Base-by-base conservation (phyloP, 1,140 invertebrate genomes). In the Colletes latitarsis region DNA sequence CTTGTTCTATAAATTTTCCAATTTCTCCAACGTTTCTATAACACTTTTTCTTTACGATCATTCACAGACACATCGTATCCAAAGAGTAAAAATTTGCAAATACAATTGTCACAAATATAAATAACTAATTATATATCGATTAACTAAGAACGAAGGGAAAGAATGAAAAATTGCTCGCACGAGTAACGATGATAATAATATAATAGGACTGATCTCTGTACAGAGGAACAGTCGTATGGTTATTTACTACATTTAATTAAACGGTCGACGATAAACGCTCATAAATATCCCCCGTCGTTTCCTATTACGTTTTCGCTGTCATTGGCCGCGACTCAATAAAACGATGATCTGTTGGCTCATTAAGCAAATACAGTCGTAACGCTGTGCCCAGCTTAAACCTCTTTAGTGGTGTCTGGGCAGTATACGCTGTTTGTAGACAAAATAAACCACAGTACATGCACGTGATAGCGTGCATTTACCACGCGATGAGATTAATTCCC, bases 281-380 rank as follows among this genome's bases (percentile, higher is more conserved):
- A 10, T 21, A 49, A 62, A 68, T 49, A 63, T 14, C 6, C 3
- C 43, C 19, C 53, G 63, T 69, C 64, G 43, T 85, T 84, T 76
- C 52, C 66, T 73, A 67, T 57, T 41, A 49, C 30, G 1, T 46
- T 66, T 58, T 12, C 67, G 3, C 62, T 70, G 69, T 69, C 57
- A 77, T 87, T 88, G 73, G 74, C 69, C 67, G 69, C 66, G 49
- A 77, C 60, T 87, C 82, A 77, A 87, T 89, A 85, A 87, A 90
- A 88, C 83, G 83, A 84, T 77, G 79, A 90, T 85, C 82, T 88
- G 84, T 66, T 77, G 89, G 72, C 63, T 89, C 88, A 88, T 90
- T 89, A 89, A 86, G 60, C 77, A 66, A 79, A 70, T 83, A 88
- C 81, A 88, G 78, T 85, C 60, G 74, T 49, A 57, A 81, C 52